These are phyloP conservation scores for Heterohyrax brucei DNA, from an alignment of 2,797 vertebrate genomes.

Conservation along the genomic window DNA sequence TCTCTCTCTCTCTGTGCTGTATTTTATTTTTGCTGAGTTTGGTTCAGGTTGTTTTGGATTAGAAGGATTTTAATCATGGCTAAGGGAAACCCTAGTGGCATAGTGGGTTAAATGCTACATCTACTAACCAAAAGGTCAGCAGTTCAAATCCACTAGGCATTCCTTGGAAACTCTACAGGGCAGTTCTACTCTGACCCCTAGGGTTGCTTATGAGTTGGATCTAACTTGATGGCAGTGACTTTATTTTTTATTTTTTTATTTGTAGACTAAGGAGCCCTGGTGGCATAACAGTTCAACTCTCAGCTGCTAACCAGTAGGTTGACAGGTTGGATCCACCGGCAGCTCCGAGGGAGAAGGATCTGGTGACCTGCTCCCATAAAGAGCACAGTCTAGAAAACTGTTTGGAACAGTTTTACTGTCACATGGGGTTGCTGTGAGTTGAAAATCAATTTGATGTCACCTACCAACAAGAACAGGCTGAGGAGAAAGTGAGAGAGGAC, in stretches of 20 bases:
- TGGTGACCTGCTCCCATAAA: background rate
- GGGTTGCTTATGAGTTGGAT: too few relatives aligned
- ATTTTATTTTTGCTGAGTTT: slow-evolving; percentile 28
- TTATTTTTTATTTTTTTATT: background rate
- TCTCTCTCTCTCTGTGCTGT: background rate
- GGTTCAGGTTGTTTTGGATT: background rate
- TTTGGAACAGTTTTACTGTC: background rate
- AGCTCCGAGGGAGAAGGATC: background rate
- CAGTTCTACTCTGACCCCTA: too few relatives aligned
- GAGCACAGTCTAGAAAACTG: background rate
- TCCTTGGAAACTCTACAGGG: too few relatives aligned
- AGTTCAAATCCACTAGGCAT: too few relatives aligned
- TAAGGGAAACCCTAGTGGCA: too few relatives aligned
- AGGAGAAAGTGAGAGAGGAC: slow-evolving; percentile 40
- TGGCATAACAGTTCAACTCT: background rate
- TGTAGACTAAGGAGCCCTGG: background rate
- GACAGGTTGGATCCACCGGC: background rate
- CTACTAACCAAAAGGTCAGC: too few relatives aligned
- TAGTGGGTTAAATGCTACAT: too few relatives aligned
- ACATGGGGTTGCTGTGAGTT: background rate
- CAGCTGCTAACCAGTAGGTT: background rate
- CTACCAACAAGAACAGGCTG: background rate
- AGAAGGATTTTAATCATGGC: background rate
- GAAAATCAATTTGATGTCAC: background rate
- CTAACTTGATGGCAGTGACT: too few relatives aligned